A percentile compares a stretch with the other conserved stretches of the same genome.
Conservation (phyloP, 2,797 vertebrate species). For the Geotrypetes seraphini region DNA sequence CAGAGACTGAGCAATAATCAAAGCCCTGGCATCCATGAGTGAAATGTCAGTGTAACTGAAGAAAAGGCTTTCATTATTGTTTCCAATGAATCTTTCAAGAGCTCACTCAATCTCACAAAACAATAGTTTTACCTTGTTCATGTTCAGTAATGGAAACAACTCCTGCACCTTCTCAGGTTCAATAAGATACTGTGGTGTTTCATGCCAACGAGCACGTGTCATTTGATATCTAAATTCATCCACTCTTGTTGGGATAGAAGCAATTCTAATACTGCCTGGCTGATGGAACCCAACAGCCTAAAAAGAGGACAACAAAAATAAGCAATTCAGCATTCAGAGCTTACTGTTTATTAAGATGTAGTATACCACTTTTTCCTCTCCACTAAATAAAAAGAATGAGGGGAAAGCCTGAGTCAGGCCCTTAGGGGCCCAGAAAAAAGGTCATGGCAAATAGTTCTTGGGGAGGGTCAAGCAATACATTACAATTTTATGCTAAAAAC, state of each 20-base stretch:
- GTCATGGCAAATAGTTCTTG: not conserved
- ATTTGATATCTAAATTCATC: constrained; percentile 95
- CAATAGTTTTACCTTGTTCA: constrained; percentile 67
- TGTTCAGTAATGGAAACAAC: constrained; percentile 81
- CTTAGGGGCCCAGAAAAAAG: not conserved
- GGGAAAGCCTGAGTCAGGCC: not conserved
- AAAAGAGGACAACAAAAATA: constrained; percentile 5
- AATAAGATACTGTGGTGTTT: constrained; percentile 75
- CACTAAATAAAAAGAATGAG: too few relatives aligned
- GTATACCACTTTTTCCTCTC: not conserved
- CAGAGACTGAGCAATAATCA: too few relatives aligned
- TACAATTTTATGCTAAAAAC: too few relatives aligned
- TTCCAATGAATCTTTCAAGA: too few relatives aligned
- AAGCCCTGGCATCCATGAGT: too few relatives aligned
- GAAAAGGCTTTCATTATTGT: too few relatives aligned
- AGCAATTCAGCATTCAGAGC: not conserved
- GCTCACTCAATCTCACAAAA: too few relatives aligned
- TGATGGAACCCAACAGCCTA: constrained; percentile 89
- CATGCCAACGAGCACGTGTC: constrained; percentile 82
- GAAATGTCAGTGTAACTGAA: too few relatives aligned
- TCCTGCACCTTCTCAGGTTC: constrained; percentile 78
- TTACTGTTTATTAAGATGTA: not conserved
- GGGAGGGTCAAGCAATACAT: not conserved
- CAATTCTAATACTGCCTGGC: constrained; percentile 88
- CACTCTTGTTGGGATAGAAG: constrained; percentile 73